Percentiles rank a stretch among this genome's conserved stretches.
These are phyloP conservation scores for Geotrupes spiniger DNA, from an alignment of 2,888 invertebrate species.

Conservation along the genomic window DNA sequence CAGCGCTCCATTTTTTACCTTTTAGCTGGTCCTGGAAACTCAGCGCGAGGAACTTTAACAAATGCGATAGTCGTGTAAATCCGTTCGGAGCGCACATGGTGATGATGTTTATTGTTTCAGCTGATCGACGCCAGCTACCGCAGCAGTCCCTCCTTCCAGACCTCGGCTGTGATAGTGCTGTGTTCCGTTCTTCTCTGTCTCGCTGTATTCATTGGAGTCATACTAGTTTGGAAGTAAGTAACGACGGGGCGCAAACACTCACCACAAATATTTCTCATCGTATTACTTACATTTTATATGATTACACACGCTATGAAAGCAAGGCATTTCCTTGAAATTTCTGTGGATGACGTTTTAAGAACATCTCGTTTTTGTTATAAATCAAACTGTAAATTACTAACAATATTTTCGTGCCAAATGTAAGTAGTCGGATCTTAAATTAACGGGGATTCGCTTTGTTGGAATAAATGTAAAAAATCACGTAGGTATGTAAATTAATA, in stretches of 20 bases:
- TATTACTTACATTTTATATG: background rate
- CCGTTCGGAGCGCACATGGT: constrained; percentile 6
- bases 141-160: constrained; percentile 80
- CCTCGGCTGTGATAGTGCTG: constrained; percentile 79
- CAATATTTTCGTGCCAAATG: too few relatives aligned
- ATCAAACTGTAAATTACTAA: too few relatives aligned
- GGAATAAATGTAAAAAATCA: too few relatives aligned
- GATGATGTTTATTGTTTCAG: constrained; percentile 58
- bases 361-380: too few relatives aligned
- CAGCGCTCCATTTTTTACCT: too few relatives aligned
- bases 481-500: too few relatives aligned
- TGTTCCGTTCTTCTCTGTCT: constrained; percentile 75
- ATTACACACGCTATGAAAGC: background rate
- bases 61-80: constrained; percentile 9
- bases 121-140: constrained; percentile 86
- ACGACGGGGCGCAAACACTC: background rate
- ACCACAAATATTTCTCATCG: background rate
- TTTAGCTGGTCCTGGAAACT: background rate
- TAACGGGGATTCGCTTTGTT: too few relatives aligned
- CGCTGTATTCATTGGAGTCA: constrained; percentile 75
- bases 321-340: background rate
- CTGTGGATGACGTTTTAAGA: too few relatives aligned
- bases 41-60: constrained; percentile 1
- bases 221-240: constrained; percentile 88
- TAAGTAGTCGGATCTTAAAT: too few relatives aligned